Evolutionary conservation across 2,797 vertebrate genomes (phyloP).

Genomic region (Mionectes olivaceus): DNA sequence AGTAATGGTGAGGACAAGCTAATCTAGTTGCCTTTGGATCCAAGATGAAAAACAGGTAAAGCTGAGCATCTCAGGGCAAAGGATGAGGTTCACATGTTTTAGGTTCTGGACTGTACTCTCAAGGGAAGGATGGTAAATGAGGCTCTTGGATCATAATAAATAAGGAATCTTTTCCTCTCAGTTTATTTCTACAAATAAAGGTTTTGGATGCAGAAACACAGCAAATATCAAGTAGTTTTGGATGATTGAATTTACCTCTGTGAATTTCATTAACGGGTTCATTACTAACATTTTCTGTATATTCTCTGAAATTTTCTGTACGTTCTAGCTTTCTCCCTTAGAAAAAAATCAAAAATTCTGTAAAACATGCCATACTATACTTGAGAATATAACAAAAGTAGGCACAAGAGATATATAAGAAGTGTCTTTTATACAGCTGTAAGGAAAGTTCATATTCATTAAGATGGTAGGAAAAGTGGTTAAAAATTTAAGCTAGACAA

Average conservation of each 20-base stretch:
- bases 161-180: background rate
- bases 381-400: background rate
- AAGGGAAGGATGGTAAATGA: background rate
- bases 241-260: background rate
- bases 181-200: background rate
- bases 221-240: background rate
- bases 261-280: background rate
- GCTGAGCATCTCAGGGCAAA: background rate
- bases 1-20: background rate
- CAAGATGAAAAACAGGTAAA: background rate
- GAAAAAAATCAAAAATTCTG: background rate
- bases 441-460: background rate
- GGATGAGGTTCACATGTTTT: background rate
- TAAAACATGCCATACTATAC: background rate
- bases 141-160: background rate
- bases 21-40: background rate
- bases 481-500: background rate
- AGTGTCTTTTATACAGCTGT: background rate
- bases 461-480: background rate
- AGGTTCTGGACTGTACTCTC: background rate
- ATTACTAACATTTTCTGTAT: background rate
- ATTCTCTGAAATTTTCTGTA: background rate
- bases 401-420: background rate
- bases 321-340: background rate
- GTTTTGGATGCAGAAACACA: background rate